phyloP scores from a whole-genome alignment of 1,140 invertebrate species.

The Cryptotermes secundus region DNA sequence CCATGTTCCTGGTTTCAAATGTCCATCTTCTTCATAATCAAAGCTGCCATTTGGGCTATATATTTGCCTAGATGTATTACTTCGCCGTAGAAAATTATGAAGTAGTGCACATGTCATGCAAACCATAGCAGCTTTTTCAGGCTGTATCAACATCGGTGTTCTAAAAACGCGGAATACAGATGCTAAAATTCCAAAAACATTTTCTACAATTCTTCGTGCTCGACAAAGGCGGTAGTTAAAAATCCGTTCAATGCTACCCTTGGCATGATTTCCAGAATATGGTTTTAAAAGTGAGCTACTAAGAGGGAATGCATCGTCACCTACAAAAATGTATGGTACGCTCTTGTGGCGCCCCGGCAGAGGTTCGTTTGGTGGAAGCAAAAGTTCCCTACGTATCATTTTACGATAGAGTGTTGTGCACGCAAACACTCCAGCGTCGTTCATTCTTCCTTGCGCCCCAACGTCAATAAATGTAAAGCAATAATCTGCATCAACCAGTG shows the following conservation, averaged over 20 bases:
- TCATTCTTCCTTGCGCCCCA: slow-evolving; percentile 45
- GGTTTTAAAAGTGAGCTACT: too few species aligned
- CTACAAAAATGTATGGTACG: slow-evolving; percentile 46
- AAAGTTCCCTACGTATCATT: neutral
- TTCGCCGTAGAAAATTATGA: too few species aligned
- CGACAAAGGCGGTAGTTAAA: slow-evolving; percentile 46
- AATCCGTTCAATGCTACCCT: slow-evolving; percentile 36
- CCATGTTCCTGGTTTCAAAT: too few species aligned
- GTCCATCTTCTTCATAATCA: too few species aligned
- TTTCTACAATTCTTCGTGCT: slow-evolving; percentile 45
- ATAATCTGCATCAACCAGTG: slow-evolving; percentile 48
- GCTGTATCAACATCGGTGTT: too few species aligned
- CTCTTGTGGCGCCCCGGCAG: too few species aligned
- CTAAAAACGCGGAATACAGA: too few species aligned
- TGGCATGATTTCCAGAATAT: slow-evolving; percentile 47
- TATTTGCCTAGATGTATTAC: too few species aligned
- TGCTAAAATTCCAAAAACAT: slow-evolving; percentile 51
- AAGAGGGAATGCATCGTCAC: slow-evolving; percentile 49
- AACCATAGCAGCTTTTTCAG: too few species aligned
- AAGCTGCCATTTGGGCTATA: too few species aligned
- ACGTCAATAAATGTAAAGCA: slow-evolving; percentile 48
- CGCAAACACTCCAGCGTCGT: slow-evolving; percentile 47
- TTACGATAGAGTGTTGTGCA: slow-evolving; percentile 28
- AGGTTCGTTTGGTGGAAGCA: slow-evolving; percentile 38
- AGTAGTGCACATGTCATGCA: too few species aligned